Base-by-base conservation (phyloP, 2,888 invertebrate species). In the Nezara viridula region DNA sequence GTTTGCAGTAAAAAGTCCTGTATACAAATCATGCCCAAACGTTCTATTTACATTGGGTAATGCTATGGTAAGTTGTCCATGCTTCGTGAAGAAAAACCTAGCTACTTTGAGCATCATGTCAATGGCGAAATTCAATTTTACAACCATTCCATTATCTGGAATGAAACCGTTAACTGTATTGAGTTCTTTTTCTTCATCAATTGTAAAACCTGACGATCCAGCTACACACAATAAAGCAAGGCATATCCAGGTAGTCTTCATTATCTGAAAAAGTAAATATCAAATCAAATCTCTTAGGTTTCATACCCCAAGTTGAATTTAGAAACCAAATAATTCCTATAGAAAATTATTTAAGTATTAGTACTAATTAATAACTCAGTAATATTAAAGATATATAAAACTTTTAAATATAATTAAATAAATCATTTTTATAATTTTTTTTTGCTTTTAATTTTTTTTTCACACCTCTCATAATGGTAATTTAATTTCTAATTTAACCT, bases 81-180 rank as follows among this genome's bases (percentile, higher is more conserved):
- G 90, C 47, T 55, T 52, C 5, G 89, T 66, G 49, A 90, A 90
- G 60, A 88, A 77, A 19, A 86, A 44, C 40, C 88, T 86, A 49
- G 89, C 89, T 19, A 89, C n/a, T 40, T 85, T 85, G 10, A 90
- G 37, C 60, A 90, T 47, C 32, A 88, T 86, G 81, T 90, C 90
- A 27, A 90, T 88, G 10, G 89, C 90, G 27, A 66, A 86, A 88
- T 90, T 90, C 10, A 90, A 81, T 37, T 90, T 90, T 32, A 90
- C 55, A 16, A 89, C 85, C 60, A 86, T 66, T 24, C 81, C 44
- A 47, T 81, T 44, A 44, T 24, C 81, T n/a, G 44, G 44, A 37
- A n/a, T 9, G 4, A 81, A 24, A 47, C 81, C n/a, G n/a, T 81
- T 81, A n/a, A 44, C 44, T 12, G 24, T n/a, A 40, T 40, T 77